These are phyloP conservation scores for Catalaphyllia jardinei DNA, from an alignment of 64 coral and sea anemone genomes.

Conservation along the genomic window DNA sequence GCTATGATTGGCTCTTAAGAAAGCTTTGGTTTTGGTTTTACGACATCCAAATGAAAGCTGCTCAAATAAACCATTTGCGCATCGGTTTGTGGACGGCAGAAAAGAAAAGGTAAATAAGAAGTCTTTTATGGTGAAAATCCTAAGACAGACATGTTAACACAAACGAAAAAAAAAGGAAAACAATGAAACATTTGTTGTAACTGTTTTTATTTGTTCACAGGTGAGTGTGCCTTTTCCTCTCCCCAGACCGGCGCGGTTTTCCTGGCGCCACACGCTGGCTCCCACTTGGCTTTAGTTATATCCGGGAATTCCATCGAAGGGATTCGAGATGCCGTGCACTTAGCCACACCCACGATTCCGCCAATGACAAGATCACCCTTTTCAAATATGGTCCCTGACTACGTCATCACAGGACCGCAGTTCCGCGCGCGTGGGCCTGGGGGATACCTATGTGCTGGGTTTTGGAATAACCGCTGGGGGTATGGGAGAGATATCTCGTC, in stretches of 20 bases:
- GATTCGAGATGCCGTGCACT: constrained; percentile 71
- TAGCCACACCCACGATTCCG: constrained; percentile 92
- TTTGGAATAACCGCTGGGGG: constrained; percentile 95
- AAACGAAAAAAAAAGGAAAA: too few relatives aligned
- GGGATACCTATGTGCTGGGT: constrained; percentile 88
- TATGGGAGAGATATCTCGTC: constrained; percentile 67
- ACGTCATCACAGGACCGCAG: constrained; percentile 90
- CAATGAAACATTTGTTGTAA: background rate
- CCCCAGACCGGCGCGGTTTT: constrained; percentile 74
- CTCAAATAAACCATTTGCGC: too few relatives aligned
- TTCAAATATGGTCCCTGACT: constrained; percentile 97
- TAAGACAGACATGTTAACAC: too few relatives aligned
- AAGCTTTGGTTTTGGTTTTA: too few relatives aligned
- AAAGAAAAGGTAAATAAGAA: too few relatives aligned
- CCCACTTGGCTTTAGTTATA: constrained; percentile 77
- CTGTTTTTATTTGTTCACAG: constrained; percentile 33
- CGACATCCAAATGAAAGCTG: too few relatives aligned
- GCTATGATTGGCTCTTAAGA: too few relatives aligned
- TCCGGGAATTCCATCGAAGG: constrained; percentile 85
- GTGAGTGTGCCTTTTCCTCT: constrained; percentile 56
- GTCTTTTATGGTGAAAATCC: too few relatives aligned
- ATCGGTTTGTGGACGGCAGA: too few relatives aligned
- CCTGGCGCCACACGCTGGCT: constrained; percentile 80
- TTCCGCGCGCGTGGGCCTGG: constrained; percentile 88
- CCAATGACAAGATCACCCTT: constrained; percentile 98